These are phyloP conservation scores for Saccopteryx leptura DNA, from an alignment of 2,113 vertebrate species.

Conservation along the genomic window DNA sequence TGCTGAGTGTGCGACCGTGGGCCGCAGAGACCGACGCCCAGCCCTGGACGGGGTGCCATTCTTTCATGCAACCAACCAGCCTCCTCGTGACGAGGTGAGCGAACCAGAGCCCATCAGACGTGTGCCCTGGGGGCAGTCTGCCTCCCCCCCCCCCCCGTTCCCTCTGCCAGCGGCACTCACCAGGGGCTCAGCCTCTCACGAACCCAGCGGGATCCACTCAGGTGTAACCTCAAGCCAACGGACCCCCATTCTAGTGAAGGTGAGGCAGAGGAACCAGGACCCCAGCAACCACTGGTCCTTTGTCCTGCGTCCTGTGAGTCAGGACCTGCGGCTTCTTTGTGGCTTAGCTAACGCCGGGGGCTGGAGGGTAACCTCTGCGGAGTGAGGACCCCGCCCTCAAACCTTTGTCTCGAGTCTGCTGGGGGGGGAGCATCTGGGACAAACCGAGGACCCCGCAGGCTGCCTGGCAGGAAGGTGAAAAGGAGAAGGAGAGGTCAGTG, in stretches of 20 bases:
- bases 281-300: not conserved
- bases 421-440: too few relatives aligned
- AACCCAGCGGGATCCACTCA: rapidly evolving
- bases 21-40: rapidly evolving
- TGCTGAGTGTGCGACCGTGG: rapidly evolving
- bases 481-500: not conserved
- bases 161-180: not conserved
- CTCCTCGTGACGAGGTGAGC: rapidly evolving
- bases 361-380: rapidly evolving
- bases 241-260: not conserved
- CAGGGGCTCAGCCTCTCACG: not conserved
- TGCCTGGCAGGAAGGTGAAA: not conserved
- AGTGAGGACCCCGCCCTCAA: not conserved
- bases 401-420: not conserved
- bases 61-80: rapidly evolving
- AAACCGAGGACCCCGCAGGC: not conserved
- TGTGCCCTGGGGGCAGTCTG: rapidly evolving
- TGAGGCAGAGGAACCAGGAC: rapidly evolving
- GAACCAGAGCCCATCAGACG: rapidly evolving
- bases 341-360: rapidly evolving
- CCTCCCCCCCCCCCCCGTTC: not conserved
- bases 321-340: not conserved
- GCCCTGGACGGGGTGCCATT: rapidly evolving
- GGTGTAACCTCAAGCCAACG: rapidly evolving
- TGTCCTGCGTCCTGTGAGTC: rapidly evolving